Base-by-base conservation (phyloP, 64 coral and sea anemone genomes). In the Montipora cactus region DNA sequence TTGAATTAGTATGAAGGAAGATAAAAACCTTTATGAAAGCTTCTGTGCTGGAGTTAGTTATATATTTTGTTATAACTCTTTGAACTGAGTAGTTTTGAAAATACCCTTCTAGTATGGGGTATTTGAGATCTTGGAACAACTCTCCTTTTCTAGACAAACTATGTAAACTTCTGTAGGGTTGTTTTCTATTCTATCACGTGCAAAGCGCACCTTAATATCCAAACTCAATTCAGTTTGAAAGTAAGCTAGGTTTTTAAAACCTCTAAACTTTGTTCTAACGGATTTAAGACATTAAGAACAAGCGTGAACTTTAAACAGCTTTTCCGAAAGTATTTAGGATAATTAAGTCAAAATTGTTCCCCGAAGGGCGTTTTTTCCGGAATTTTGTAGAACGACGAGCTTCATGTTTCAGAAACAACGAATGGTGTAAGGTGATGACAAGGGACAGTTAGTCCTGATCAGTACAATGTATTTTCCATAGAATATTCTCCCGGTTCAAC, bases 191-290 rank as follows among this genome's bases (percentile, higher is more conserved):
- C 0, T 72, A 71, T 46, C 82, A 71, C 19, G 71, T 86, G 82
- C 82, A 72, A 69, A 86, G 82, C 82, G 71, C 49, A 19, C 23
- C 16, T 44, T 47, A 25, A 71, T 71, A 86, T 68, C 66, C 72
- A 21, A 71, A 20, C 46, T 67, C 59, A 67, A 71, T 48, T 50
- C 4, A 57, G 53, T 57, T 8, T 57, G 53, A 57, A 57, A 49
- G 37, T 14, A 71, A 72, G 47, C 18, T 4, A 71, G 82, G 82
- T 86, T 86, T 86, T 45, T 49, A 86, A 86, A 86, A 86, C 82
- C 82, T 50, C 9, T 7, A 46, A 22, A 49, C 59, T 8, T 71
- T 71, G 47, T 8, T 51, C 12, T 1, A 52, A 52, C 14, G 47
- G 21, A 49, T 0, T 71, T 22, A 23, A 50, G 44, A 49, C 66